Conservation (phyloP, 1,140 invertebrate genomes). For the Drosophila truncata region DNA sequence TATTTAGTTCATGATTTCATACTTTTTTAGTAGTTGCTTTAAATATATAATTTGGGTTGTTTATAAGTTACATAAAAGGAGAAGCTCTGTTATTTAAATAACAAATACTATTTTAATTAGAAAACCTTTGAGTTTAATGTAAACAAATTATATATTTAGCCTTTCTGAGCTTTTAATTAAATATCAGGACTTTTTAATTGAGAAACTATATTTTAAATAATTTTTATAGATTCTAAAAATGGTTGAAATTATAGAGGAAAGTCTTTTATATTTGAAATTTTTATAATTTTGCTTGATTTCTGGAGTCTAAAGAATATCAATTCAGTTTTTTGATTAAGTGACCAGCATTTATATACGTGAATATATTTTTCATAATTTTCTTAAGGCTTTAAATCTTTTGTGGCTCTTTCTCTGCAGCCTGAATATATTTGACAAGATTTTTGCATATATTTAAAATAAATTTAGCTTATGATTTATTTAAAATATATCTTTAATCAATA, state of each 20-base stretch:
- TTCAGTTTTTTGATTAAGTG: background rate
- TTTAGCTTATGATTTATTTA: background rate
- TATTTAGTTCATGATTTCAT: background rate
- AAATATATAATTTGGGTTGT: background rate
- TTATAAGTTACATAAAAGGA: background rate
- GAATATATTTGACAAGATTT: background rate
- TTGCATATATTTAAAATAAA: background rate
- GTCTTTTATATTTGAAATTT: no score
- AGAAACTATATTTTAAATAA: no score
- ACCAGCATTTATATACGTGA: background rate
- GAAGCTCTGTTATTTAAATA: background rate
- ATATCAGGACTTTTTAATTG: no score
- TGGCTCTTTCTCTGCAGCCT: background rate
- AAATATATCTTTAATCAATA: background rate
- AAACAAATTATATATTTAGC: no score
- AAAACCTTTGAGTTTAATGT: background rate
- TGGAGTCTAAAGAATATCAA: no score
- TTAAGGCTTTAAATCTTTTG: background rate
- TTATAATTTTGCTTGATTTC: no score
- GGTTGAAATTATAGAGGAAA: no score
- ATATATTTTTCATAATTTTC: no score
- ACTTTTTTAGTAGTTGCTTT: background rate
- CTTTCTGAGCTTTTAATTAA: no score
- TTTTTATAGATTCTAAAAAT: no score
- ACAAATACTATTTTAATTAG: background rate